phyloP scores from a whole-genome alignment of 1,140 invertebrate species.

The Drosophila fuyamai region DNA sequence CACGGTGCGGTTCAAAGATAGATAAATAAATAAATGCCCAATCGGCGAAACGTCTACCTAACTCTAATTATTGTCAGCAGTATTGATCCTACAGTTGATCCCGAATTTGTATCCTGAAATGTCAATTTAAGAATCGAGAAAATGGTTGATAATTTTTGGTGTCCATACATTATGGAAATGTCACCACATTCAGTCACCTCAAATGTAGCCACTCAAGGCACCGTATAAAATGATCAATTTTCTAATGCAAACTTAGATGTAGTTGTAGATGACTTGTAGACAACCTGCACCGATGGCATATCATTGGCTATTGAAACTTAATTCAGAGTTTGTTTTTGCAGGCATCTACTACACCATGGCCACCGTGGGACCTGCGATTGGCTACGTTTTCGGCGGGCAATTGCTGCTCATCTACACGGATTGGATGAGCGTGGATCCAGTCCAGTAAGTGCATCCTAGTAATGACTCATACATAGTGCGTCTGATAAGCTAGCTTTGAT shows the following conservation, averaged over 20 bases:
- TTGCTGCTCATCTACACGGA: conserved; percentile 92
- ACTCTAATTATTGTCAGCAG: not conserved
- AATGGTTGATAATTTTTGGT: too few species aligned
- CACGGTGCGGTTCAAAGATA: conserved; percentile 5
- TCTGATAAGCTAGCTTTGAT: conserved; percentile 44
- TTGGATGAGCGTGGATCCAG: conserved; percentile 87
- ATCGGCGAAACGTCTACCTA: not conserved
- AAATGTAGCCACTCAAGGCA: not conserved
- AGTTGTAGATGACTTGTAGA: conserved; percentile 11
- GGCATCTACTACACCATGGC: conserved; percentile 93
- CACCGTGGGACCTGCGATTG: conserved; percentile 92
- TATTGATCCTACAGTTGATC: not conserved
- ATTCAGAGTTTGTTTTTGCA: conserved; percentile 80
- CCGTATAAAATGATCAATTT: conserved; percentile 15
- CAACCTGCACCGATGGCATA: not conserved
- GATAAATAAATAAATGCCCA: not conserved
- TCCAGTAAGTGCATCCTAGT: conserved; percentile 86
- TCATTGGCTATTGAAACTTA: not conserved
- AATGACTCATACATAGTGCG: conserved; percentile 80
- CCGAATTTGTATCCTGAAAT: not conserved
- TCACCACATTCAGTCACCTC: not conserved
- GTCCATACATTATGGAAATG: too few species aligned
- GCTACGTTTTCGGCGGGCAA: conserved; percentile 91
- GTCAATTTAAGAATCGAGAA: too few species aligned
- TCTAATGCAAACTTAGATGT: conserved; percentile 75